phyloP scores from a whole-genome alignment of 2,797 vertebrate species.

The Capromys pilorides region DNA sequence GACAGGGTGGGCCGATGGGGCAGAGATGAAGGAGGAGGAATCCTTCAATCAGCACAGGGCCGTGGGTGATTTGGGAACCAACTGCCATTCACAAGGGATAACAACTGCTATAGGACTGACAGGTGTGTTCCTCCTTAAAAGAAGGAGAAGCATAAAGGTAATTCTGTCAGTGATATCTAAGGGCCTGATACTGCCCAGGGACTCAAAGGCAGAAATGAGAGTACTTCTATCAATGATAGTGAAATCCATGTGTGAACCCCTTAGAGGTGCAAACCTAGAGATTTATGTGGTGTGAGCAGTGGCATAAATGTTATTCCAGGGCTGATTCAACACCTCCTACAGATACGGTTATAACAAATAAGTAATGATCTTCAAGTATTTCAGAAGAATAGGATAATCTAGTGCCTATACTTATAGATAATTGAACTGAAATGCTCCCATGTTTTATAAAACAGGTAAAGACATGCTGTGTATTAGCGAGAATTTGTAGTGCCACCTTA shows the following conservation, averaged over 20 bases:
- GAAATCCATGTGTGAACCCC: too few species aligned
- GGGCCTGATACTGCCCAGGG: too few species aligned
- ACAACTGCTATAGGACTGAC: neutral
- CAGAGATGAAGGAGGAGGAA: neutral
- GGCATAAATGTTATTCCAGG: too few species aligned
- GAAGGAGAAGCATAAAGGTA: too few species aligned
- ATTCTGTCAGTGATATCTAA: too few species aligned
- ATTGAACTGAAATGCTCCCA: neutral
- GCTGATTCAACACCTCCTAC: too few species aligned
- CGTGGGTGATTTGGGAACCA: neutral
- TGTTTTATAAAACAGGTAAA: neutral
- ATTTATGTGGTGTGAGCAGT: too few species aligned
- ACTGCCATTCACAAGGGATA: neutral
- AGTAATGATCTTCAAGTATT: neutral
- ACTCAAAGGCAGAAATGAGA: too few species aligned
- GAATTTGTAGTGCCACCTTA: neutral
- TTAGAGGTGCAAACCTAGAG: too few species aligned
- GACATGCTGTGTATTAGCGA: neutral
- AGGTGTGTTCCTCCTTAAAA: too few species aligned
- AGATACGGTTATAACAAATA: neutral
- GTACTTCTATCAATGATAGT: too few species aligned
- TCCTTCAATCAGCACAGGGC: neutral
- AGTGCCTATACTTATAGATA: neutral
- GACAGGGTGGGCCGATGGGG: neutral
- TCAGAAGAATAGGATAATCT: neutral